phyloP scores from a whole-genome alignment of 2,888 invertebrate genomes.

The Lithophane leautieri region DNA sequence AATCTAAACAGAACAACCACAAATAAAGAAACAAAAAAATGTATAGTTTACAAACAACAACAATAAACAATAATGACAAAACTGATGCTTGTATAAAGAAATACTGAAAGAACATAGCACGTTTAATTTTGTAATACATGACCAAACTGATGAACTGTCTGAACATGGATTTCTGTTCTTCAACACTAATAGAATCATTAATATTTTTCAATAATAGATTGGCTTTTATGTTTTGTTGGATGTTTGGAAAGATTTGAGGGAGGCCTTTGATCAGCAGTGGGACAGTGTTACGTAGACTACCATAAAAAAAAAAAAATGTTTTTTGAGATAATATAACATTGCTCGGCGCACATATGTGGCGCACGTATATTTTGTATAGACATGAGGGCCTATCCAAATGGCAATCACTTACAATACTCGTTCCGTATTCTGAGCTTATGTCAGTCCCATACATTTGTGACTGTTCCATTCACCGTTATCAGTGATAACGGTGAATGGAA shows the following conservation, averaged over 20 bases:
- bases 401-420: not conserved
- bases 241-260: no score
- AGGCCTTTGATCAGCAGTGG: no score
- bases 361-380: not conserved
- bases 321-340: not conserved
- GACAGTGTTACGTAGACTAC: no score
- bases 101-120: not conserved
- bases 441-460: not conserved
- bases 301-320: no score
- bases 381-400: no score
- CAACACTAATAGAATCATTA: not conserved
- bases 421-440: not conserved
- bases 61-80: no score
- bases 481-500: no score
- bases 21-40: no score
- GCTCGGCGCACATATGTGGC: no score
- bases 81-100: not conserved
- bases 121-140: not conserved
- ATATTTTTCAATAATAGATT: not conserved
- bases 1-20: no score
- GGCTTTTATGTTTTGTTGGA: not conserved
- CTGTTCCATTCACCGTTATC: not conserved
- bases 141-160: not conserved
- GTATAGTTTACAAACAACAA: no score
- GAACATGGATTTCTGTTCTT: not conserved